Conservation (phyloP, 2,113 vertebrate genomes). For the Cololabis saira region DNA sequence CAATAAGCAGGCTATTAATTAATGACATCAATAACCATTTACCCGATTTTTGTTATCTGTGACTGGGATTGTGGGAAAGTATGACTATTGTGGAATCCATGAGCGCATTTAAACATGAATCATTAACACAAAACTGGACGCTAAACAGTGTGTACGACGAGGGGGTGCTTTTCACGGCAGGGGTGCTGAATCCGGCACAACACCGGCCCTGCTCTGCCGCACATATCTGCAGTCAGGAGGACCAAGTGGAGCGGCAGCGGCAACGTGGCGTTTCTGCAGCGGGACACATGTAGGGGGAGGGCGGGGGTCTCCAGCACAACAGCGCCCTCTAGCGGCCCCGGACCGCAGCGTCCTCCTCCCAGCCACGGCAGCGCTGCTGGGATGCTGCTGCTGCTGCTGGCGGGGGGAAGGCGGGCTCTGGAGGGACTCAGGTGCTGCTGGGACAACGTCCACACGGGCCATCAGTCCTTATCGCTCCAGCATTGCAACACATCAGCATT, state of each 20-base stretch:
- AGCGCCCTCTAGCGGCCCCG: slow-evolving; percentile 45
- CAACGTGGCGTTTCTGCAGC: slow-evolving; percentile 35
- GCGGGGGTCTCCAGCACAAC: not conserved
- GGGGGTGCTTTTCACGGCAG: too few species aligned
- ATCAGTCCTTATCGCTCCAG: slow-evolving; percentile 67
- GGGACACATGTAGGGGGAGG: not conserved
- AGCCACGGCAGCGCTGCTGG: slow-evolving; percentile 54
- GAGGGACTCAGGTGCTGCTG: slow-evolving; percentile 73
- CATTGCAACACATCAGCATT: slow-evolving; percentile 81
- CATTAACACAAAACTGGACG: too few species aligned
- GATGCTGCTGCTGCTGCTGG: slow-evolving; percentile 74
- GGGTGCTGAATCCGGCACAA: too few species aligned
- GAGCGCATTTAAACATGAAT: too few species aligned
- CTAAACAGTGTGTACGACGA: too few species aligned
- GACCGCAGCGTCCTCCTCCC: slow-evolving; percentile 36
- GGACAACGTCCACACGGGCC: slow-evolving; percentile 65
- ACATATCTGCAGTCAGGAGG: not conserved
- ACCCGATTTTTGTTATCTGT: too few species aligned
- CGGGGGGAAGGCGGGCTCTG: slow-evolving; percentile 78
- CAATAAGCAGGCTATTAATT: too few species aligned
- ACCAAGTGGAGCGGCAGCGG: not conserved
- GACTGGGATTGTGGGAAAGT: too few species aligned
- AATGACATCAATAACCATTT: too few species aligned
- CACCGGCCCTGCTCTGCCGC: not conserved
- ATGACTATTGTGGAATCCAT: too few species aligned